Conservation (phyloP, 2,113 vertebrate species). For the Gasterosteus nipponicus region DNA sequence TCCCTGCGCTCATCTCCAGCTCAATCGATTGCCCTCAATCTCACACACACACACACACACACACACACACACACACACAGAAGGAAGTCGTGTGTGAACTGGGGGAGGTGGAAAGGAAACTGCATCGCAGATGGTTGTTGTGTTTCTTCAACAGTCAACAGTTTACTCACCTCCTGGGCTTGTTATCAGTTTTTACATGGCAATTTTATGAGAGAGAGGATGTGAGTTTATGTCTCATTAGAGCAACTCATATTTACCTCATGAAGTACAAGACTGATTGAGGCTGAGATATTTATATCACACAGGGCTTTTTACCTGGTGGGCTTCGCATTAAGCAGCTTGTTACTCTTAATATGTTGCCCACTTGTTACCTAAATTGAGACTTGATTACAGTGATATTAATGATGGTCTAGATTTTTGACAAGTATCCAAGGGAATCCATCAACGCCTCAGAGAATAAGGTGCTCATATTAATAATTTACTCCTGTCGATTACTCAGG, state of each 20-base stretch:
- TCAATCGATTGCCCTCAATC: conserved; percentile 75
- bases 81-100: conserved; percentile 75
- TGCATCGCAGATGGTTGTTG: conserved; percentile 73
- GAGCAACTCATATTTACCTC: conserved; percentile 40
- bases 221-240: conserved; percentile 44
- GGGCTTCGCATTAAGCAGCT: conserved; percentile 9
- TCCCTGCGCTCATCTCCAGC: conserved; percentile 64
- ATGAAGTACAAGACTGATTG: conserved; percentile 24
- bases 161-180: conserved; percentile 74
- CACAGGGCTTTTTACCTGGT: neutral
- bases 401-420: neutral
- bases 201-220: conserved; percentile 40
- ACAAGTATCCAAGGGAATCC: neutral
- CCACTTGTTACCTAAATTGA: conserved; percentile 11
- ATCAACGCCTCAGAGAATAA: neutral
- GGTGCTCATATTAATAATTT: neutral
- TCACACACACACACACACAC: conserved; percentile 58
- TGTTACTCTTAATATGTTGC: conserved; percentile 7
- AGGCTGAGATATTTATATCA: conserved; percentile 17
- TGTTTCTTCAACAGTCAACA: conserved; percentile 67
- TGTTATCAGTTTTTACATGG: conserved; percentile 62
- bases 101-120: conserved; percentile 76
- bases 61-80: conserved; percentile 56
- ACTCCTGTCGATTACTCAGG: neutral
- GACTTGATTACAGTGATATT: neutral